Evolutionary conservation across 2,888 invertebrate genomes (phyloP).

Genomic region (Tenthredo livida): DNA sequence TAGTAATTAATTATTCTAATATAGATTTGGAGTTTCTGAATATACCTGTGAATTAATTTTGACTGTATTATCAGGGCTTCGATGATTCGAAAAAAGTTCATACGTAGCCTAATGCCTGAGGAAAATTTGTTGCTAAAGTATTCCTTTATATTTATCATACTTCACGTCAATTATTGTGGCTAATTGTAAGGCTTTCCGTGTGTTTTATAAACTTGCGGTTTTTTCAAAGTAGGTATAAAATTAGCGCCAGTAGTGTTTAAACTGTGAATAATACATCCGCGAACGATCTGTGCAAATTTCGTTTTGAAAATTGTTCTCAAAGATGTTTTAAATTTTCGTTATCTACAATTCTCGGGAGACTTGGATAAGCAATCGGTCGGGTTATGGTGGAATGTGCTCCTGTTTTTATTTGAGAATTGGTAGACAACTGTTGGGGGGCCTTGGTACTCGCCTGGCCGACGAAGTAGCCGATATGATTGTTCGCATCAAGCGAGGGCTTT

Average conservation of each 20-base stretch:
- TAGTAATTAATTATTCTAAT: neutral
- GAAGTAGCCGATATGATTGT: slow-evolving; percentile 74
- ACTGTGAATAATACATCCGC: neutral
- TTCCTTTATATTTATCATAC: neutral
- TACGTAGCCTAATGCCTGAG: neutral
- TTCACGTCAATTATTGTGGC: neutral
- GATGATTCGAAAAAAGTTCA: neutral
- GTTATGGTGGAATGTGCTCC: slow-evolving; percentile 72
- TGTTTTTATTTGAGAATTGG: slow-evolving; percentile 73
- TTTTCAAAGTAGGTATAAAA: neutral
- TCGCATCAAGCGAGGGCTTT: slow-evolving; percentile 70
- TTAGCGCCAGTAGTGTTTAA: neutral
- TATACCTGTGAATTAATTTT: neutral
- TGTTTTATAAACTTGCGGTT: neutral
- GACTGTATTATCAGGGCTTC: neutral
- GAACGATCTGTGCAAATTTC: neutral
- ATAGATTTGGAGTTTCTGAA: neutral
- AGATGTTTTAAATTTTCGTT: neutral
- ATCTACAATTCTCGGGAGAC: neutral
- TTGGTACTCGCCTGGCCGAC: slow-evolving; percentile 69
- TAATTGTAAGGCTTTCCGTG: neutral
- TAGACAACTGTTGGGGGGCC: slow-evolving; percentile 71
- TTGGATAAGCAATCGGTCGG: slow-evolving; percentile 52
- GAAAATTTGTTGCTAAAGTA: neutral
- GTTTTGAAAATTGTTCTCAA: slow-evolving; percentile 29